Percentiles rank a stretch among this genome's conserved stretches.
Evolutionary conservation across 2,113 vertebrate genomes (phyloP).

Genomic region (Machaerirhynchus nigripectus): DNA sequence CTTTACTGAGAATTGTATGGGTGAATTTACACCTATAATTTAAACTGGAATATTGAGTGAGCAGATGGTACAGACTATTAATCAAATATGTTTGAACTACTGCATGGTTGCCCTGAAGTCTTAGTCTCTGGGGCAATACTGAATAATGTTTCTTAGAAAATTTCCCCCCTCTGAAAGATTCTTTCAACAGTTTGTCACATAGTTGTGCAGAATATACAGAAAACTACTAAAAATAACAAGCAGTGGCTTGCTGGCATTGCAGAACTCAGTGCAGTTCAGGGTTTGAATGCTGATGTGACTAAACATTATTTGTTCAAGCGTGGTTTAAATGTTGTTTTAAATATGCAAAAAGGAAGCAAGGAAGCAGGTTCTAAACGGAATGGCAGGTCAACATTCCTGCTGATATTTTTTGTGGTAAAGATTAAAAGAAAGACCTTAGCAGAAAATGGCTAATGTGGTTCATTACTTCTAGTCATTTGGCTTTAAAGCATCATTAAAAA

Average conservation of each 20-base stretch:
- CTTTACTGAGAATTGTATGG: not conserved
- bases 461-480: conserved; percentile 53
- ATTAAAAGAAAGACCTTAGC: conserved; percentile 8
- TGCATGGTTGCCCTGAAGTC: not conserved
- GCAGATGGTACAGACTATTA: not conserved
- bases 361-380: not conserved
- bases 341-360: not conserved
- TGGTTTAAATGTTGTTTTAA: not conserved
- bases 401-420: conserved; percentile 10
- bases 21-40: not conserved
- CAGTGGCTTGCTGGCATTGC: not conserved
- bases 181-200: not conserved
- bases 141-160: not conserved
- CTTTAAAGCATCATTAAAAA: conserved; percentile 48
- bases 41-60: not conserved
- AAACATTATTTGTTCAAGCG: not conserved
- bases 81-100: not conserved
- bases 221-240: not conserved
- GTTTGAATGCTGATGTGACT: not conserved
- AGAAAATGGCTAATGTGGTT: conserved; percentile 1
- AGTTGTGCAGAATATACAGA: not conserved
- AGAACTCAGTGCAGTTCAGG: not conserved
- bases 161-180: not conserved
- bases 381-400: not conserved
- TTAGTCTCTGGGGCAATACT: not conserved